Evolutionary conservation across 2,888 invertebrate species (phyloP), one percentile per base, ranked within the genome.

Genomic region (Aspidiotus destructor): DNA sequence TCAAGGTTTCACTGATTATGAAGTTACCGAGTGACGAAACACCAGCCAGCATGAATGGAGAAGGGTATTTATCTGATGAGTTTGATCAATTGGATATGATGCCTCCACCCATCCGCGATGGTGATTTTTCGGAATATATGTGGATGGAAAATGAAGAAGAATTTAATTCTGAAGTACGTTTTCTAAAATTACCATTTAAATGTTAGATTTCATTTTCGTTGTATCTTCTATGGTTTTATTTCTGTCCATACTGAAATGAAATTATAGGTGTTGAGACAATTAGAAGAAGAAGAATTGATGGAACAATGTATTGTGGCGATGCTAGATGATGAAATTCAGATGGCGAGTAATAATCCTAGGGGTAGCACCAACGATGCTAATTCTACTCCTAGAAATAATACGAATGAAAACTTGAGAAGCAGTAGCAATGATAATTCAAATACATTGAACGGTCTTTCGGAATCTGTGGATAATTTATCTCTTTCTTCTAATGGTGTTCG

Each of bases 81-180:
- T 69, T n/a, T 54, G 69, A 69, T 10, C 62, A 54, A 13, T 11
- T 62, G 11, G 62, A 62, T 57, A 57, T 62, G 41, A 10, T 54
- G 9, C 62, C 69, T 16, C 15, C 69, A 9, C 76, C 76, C 2
- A 78, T 81, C 2, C 79, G 80, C 7, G 84, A 82, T 61, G 84
- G 85, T 69, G 92, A 92, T 78, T 93, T 92, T 77, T 87, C 89
- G 0, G 92, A 93, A 75, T 92, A 92, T 76, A 83, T 92, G 82
- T 93, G 93, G 94, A 93, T 93, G 92, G 93, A 92, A 76, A 88
- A 92, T 75, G 89, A 92, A 75, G 93, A 94, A 75, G 92, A 92
- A 75, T 92, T 92, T 76, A 92, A 94, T 75, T 89, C 89, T 78
- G 88, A 90, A 84, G 92, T 90, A 77, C 73, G 69, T 70, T 61